Conservation (phyloP, 2,888 invertebrate species). For the Andrena fulva region DNA sequence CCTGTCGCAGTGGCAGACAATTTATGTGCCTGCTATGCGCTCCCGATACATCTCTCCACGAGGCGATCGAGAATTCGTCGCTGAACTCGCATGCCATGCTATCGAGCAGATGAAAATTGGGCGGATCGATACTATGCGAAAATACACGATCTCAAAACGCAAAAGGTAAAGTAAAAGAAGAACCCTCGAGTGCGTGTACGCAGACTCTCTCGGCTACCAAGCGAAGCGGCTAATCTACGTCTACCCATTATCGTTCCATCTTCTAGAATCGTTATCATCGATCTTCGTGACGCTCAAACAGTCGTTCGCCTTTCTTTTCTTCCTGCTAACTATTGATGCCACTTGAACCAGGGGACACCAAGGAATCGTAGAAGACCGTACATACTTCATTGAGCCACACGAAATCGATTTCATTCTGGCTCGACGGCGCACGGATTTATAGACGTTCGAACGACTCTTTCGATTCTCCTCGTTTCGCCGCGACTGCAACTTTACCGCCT, state of each 20-base stretch:
- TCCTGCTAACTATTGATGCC: neutral
- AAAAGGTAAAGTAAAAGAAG: conserved; percentile 1
- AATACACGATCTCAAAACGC: conserved; percentile 28
- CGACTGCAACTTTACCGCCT: neutral
- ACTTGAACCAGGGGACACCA: neutral
- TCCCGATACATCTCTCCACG: conserved; percentile 35
- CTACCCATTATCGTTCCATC: conserved; percentile 34
- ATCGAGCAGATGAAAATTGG: conserved; percentile 64
- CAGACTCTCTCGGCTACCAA: conserved; percentile 64
- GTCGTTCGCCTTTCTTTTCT: neutral
- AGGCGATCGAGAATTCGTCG: conserved; percentile 32
- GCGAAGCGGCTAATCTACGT: conserved; percentile 64
- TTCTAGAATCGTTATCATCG: conserved; percentile 38
- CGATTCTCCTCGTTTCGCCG: conserved; percentile 25
- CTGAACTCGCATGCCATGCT: conserved; percentile 70
- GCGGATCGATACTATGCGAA: conserved; percentile 51
- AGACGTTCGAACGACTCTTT: conserved; percentile 30
- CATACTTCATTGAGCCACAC: conserved; percentile 34
- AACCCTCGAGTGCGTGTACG: conserved; percentile 52
- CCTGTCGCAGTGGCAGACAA: conserved; percentile 27
- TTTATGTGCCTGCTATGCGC: conserved; percentile 42
- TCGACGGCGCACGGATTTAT: conserved; percentile 49
- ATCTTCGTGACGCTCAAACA: conserved; percentile 47
- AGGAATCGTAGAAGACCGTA: neutral
- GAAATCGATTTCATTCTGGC: conserved; percentile 47